Base-by-base conservation (phyloP, 2,888 invertebrate genomes). In the Cylloceria caligata region DNA sequence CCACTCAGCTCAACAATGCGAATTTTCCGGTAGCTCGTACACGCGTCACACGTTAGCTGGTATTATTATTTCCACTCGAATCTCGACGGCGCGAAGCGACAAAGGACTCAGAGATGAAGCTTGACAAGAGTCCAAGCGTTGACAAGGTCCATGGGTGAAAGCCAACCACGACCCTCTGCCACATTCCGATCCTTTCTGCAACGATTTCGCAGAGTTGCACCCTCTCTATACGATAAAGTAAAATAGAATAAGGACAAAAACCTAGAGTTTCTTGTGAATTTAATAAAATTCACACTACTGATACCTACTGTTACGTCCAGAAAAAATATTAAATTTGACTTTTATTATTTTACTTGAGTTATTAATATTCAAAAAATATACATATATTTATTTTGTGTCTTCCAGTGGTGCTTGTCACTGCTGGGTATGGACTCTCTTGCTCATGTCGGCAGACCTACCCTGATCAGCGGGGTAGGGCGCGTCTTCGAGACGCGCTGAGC, bases 181-280 rank as follows among this genome's bases (percentile, higher is more conserved):
- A 83, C 84, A 88, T 88, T 88, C 88, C 86, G 81, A 87, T 86
- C 84, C 82, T 87, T 85, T 83, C 80, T 47, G 80, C 75, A 83
- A 73, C 79, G 81, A 81, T 84, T 62, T 60, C 27, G 42, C 45
- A 47, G 21, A 39, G 49, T 60, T 60, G 16, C 27, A 24, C 55
- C 27, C 55, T 13, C 55, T 27, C 27, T 4, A 55, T 3, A 24
- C 55, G 27, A 55, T 27, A 16, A 45, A 16, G 16, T 45, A 45
- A 16, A 45, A 16, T 45, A 16, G n/a, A 45, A 3, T n/a, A 6
- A 45, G 30, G 30, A 30, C 30, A 30, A 30, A 30, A 30, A 30
- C 3, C 5, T 30, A 5, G 5, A 30, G 30, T 30, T 30, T 30
- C 30, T 30, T 30, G 5, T 30, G 3, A 5, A 30, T 30, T 3